Base-by-base conservation (phyloP, 1,140 invertebrate species). In the Drosophila kurseongensis region DNA sequence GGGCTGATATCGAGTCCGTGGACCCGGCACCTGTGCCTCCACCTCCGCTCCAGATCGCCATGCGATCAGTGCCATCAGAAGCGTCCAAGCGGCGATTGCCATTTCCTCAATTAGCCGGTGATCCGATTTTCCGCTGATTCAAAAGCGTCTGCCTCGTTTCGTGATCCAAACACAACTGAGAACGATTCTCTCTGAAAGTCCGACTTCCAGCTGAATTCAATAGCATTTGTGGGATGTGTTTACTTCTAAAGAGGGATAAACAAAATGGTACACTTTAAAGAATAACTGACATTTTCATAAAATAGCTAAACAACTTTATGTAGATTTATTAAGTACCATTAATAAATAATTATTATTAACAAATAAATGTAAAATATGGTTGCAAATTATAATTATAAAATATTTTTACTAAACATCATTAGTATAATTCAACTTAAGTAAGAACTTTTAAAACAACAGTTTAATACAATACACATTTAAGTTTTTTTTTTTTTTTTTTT, bases 1-100 rank as follows among this genome's bases (percentile, higher is more conserved):
- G 5, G 96, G 95, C 52, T 94, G 60, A 79, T 95, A 96, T 14
- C 84, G 71, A 12, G 76, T 78, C 9, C 84, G 71, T 2, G 55
- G 67, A 12, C 79, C 76, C 2, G 72, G 54, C 18, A 73, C 61
- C 32, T 78, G 83, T 1, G 47, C 48, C 23, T 9, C 12, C 14
- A 67, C 47, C 36, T 35, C 16, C 9, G 5, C 14, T 6, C 14
- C 38, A 1, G 55, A 35, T n/a, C 10, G 44, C 45, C 45, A 59
- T 14, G 48, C 67, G n/a, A 73, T 38, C 32, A 40, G 55, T 4
- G 23, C 16, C 9, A 35, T 9, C 47, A 73, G 48, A 38, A 52
- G 67, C 67, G 38, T 60, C 67, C 56, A 72, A 45, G 55, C 67
- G 55, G 68, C 40, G 67, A 72, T 60, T 73, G 47, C 55, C 69